These are phyloP conservation scores for Lindbergichthys nudifrons DNA, from an alignment of 2,797 vertebrate genomes.

Conservation along the genomic window DNA sequence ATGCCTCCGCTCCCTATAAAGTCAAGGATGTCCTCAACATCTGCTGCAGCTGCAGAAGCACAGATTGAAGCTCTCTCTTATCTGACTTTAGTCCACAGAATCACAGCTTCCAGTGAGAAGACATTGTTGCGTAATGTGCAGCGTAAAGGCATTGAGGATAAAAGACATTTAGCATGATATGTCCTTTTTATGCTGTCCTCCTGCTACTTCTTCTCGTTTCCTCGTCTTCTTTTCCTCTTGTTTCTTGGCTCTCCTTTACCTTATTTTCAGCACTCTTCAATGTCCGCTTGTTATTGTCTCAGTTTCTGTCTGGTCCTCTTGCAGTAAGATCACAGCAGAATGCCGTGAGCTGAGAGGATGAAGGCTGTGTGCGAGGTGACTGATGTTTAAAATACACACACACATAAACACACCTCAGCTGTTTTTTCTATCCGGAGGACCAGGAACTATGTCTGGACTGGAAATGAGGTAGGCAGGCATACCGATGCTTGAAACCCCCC, in stretches of 20 bases:
- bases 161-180: constrained; percentile 20
- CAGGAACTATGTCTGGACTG: constrained; percentile 75
- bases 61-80: constrained; percentile 52
- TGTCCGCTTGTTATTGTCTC: constrained; percentile 48
- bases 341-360: constrained; percentile 46
- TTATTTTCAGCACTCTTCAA: constrained; percentile 38
- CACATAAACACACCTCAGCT: constrained; percentile 48
- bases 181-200: constrained; percentile 27
- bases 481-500: constrained; percentile 75
- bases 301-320: constrained; percentile 62
- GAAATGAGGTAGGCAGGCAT: constrained; percentile 79
- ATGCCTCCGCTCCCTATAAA: constrained; percentile 61
- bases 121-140: constrained; percentile 39
- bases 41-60: constrained; percentile 61
- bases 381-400: constrained; percentile 46
- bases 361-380: constrained; percentile 48
- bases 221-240: constrained; percentile 25
- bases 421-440: constrained; percentile 50
- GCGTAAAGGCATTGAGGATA: constrained; percentile 24
- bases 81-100: constrained; percentile 49
- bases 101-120: constrained; percentile 55
- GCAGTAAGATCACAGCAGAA: constrained; percentile 59
- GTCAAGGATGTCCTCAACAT: constrained; percentile 71
- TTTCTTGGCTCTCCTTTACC: constrained; percentile 32
- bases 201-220: constrained; percentile 34